Conservation (phyloP, 35 echinoderm and acorn worm species). For the Stichopus chloronotus region DNA sequence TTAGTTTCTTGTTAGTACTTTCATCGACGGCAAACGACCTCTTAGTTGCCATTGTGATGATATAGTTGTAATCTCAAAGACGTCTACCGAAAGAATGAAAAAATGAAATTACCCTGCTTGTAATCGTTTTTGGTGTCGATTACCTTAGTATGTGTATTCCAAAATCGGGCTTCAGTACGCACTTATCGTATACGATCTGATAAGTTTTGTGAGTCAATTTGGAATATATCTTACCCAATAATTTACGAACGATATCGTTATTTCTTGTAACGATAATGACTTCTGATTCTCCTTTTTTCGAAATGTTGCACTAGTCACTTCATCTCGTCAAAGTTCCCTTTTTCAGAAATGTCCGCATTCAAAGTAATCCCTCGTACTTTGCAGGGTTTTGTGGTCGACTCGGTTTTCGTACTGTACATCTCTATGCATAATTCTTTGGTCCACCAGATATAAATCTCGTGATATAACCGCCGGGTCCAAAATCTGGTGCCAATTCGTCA, state of each 20-base stretch:
- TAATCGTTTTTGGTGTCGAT: background rate
- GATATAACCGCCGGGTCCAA: constrained; percentile 15
- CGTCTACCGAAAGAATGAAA: too few relatives aligned
- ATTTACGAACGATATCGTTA: background rate
- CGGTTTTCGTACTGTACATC: background rate
- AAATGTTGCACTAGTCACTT: background rate
- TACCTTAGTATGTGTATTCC: background rate
- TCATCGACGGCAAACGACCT: too few relatives aligned
- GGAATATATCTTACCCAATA: background rate
- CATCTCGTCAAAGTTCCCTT: constrained; percentile 38
- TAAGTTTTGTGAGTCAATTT: background rate
- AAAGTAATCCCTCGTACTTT: constrained; percentile 40
- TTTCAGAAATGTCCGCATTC: background rate
- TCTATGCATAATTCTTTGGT: constrained; percentile 54
- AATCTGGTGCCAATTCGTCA: background rate
- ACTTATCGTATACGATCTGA: background rate
- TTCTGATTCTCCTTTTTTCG: background rate
- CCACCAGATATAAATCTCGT: constrained; percentile 7
- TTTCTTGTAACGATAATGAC: background rate
- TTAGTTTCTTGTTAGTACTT: too few relatives aligned
- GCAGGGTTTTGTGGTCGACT: background rate
- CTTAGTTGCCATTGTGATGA: too few relatives aligned
- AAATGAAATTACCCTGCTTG: too few relatives aligned
- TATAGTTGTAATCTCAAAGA: too few relatives aligned
- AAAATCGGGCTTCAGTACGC: background rate